Conservation (phyloP, 2,113 vertebrate genomes). For the Mobula hypostoma region DNA sequence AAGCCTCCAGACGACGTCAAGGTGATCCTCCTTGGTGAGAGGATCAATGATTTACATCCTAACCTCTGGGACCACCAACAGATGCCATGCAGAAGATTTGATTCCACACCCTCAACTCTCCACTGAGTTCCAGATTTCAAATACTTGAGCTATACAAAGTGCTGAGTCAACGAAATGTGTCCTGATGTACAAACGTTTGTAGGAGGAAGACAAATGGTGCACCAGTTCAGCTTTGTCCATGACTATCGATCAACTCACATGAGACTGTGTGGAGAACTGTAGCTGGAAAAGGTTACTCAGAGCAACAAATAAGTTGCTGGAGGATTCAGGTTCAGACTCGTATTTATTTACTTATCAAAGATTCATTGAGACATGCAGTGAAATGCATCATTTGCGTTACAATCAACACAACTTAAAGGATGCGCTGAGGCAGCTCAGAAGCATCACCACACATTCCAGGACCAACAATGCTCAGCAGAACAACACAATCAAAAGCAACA, state of each 20-base stretch:
- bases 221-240: not conserved
- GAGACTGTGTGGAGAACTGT: not conserved
- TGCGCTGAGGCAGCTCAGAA: too few relatives aligned
- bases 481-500: too few relatives aligned
- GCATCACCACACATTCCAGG: too few relatives aligned
- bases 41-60: not conserved
- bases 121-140: not conserved
- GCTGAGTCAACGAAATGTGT: not conserved
- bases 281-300: not conserved
- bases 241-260: not conserved
- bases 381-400: too few relatives aligned
- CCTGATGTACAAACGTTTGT: not conserved
- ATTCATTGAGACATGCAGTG: too few relatives aligned
- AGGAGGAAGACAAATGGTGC: not conserved
- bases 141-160: not conserved
- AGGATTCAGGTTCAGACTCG: too few relatives aligned
- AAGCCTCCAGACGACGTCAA: too few relatives aligned
- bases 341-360: too few relatives aligned
- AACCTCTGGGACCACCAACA: not conserved
- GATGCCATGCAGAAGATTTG: not conserved
- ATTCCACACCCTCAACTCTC: not conserved
- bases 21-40: not conserved
- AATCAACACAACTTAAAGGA: too few relatives aligned
- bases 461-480: too few relatives aligned
- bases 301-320: too few relatives aligned